Conservation (phyloP, 2,797 vertebrate species). For the Anas bahamensis region DNA sequence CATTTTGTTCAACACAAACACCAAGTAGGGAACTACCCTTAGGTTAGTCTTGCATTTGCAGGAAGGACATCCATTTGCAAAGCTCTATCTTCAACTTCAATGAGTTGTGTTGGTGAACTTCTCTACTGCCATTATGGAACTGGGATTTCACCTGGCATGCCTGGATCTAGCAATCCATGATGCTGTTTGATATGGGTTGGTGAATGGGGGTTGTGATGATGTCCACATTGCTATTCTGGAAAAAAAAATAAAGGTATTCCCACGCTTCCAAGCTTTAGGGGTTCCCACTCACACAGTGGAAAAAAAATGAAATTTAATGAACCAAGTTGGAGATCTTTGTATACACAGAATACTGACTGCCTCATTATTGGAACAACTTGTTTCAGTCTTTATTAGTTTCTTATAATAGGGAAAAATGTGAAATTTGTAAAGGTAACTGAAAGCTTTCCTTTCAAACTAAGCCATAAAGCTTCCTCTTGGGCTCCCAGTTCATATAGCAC, state of each 20-base stretch:
- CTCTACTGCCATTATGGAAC: neutral
- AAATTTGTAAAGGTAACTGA: neutral
- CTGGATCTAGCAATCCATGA: neutral
- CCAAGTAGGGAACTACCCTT: neutral
- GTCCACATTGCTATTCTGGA: neutral
- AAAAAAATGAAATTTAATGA: neutral
- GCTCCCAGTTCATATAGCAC: neutral
- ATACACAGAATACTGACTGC: neutral
- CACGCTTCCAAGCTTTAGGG: neutral
- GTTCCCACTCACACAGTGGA: neutral
- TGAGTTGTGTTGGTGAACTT: neutral
- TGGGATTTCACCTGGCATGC: neutral
- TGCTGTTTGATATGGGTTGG: neutral
- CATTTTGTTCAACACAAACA: neutral
- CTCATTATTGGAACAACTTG: neutral
- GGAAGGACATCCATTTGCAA: neutral
- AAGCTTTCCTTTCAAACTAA: slow-evolving; percentile 3
- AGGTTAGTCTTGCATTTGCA: neutral
- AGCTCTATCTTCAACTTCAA: neutral
- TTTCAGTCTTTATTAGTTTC: neutral
- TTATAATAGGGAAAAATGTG: neutral
- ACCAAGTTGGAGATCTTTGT: neutral
- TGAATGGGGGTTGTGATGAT: neutral
- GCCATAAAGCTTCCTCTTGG: neutral
- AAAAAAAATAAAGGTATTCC: neutral